These are phyloP conservation scores for Platysternon megacephalum DNA, from an alignment of 2,113 vertebrate species.

Conservation along the genomic window DNA sequence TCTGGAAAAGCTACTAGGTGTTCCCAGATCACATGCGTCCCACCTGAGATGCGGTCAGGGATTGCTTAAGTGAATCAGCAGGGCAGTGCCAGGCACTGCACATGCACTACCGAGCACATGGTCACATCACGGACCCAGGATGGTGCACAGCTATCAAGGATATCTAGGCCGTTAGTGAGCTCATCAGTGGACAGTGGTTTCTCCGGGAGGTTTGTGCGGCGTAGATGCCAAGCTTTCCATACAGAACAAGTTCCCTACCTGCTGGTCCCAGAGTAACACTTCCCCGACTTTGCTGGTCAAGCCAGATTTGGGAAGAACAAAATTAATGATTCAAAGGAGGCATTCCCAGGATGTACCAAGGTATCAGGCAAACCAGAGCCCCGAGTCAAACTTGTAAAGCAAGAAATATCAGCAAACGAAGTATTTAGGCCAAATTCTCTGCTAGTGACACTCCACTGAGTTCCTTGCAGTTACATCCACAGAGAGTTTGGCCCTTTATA, in stretches of 20 bases:
- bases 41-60: neutral
- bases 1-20: neutral
- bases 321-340: neutral
- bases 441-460: neutral
- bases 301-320: neutral
- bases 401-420: neutral
- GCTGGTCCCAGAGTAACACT: neutral
- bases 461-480: neutral
- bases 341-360: neutral
- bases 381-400: neutral
- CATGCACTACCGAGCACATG: neutral
- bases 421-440: neutral
- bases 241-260: neutral
- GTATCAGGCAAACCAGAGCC: no score
- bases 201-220: neutral
- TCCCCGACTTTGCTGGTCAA: neutral
- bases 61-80: neutral
- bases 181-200: rapidly evolving
- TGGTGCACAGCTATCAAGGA: neutral
- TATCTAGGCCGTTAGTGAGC: neutral
- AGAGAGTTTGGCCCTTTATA: neutral
- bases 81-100: neutral
- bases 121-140: neutral
- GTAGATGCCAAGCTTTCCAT: neutral
- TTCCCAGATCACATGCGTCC: neutral